These are phyloP conservation scores for Magallana angulata DNA, from an alignment of 1,140 invertebrate genomes.

Conservation along the genomic window DNA sequence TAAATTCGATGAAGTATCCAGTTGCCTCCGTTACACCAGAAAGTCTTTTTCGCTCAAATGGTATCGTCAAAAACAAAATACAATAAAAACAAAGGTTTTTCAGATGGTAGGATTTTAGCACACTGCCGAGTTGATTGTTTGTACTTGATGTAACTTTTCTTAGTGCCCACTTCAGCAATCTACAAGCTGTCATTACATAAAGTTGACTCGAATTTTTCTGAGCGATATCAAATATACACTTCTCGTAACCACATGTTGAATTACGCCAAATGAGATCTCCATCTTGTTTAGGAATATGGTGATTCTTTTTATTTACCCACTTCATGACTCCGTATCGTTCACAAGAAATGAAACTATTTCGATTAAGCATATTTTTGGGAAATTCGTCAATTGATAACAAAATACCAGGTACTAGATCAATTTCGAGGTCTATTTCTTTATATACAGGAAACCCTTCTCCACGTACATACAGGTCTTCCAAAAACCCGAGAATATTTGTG, in stretches of 20 bases:
- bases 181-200: neutral
- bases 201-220: neutral
- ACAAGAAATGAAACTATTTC: too few relatives aligned
- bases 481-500: too few relatives aligned
- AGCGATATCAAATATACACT: neutral
- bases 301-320: neutral
- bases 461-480: too few relatives aligned
- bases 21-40: neutral
- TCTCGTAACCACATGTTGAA: neutral
- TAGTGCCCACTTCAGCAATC: neutral
- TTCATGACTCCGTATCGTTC: neutral
- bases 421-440: too few relatives aligned
- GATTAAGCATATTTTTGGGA: too few relatives aligned
- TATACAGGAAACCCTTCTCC: neutral
- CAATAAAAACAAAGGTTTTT: neutral
- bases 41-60: neutral
- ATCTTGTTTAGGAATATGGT: neutral
- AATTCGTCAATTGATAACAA: too few relatives aligned
- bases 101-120: neutral
- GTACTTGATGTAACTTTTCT: neutral
- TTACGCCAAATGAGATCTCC: neutral
- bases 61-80: neutral
- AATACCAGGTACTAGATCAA: too few relatives aligned
- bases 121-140: neutral
- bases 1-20: neutral